Percentiles rank a stretch among this genome's conserved stretches.
Evolutionary conservation across 2,113 vertebrate species (phyloP).

Genomic region (Haliaeetus leucogaster): DNA sequence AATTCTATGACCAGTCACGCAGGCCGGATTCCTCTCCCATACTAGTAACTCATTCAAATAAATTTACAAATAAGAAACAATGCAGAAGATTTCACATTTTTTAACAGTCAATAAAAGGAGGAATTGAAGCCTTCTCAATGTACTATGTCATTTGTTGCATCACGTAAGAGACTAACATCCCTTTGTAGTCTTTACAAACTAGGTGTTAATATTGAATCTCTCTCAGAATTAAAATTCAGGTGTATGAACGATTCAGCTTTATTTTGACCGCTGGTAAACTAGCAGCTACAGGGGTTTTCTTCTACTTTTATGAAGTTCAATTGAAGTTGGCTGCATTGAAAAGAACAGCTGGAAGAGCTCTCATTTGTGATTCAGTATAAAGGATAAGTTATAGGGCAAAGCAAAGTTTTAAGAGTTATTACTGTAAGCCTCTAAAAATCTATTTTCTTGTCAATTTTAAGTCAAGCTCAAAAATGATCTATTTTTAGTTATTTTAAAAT

Average conservation of each 20-base stretch:
- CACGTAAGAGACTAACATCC: rapidly evolving
- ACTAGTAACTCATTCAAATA: not conserved
- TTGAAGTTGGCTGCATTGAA: not conserved
- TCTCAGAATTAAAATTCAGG: not conserved
- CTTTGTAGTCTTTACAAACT: not conserved
- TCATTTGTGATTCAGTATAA: not conserved
- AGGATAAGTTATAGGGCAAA: not conserved
- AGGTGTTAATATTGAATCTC: not conserved
- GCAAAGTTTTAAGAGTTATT: not conserved
- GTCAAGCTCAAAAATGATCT: not conserved
- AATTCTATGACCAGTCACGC: not conserved
- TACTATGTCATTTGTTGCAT: rapidly evolving
- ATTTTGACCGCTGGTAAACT: not conserved
- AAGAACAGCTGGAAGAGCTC: not conserved
- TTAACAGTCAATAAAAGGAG: not conserved
- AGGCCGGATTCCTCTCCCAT: not conserved
- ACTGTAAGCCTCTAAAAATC: not conserved
- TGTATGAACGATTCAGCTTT: not conserved
- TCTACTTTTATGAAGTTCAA: not conserved
- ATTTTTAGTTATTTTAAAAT: not conserved
- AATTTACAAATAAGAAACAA: not conserved
- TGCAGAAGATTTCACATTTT: not conserved
- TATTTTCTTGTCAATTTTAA: not conserved
- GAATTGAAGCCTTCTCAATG: not conserved
- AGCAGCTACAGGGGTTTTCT: not conserved